Evolutionary conservation across 2,888 invertebrate genomes (phyloP).

Genomic region (Emmelina monodactyla): DNA sequence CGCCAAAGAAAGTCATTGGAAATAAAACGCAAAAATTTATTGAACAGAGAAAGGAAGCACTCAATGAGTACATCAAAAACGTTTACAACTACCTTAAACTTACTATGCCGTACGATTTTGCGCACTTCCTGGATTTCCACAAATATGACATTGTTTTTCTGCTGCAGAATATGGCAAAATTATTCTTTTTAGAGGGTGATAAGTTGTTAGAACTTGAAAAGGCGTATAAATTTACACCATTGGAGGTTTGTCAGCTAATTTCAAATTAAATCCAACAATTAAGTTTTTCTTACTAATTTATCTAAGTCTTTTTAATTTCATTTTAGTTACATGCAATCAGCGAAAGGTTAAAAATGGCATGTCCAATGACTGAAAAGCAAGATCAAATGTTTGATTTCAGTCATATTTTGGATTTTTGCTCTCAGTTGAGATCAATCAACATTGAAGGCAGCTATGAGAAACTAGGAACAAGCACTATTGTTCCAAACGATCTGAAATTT

Average conservation of each 20-base stretch:
- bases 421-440: slow-evolving; percentile 73
- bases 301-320: too few relatives aligned
- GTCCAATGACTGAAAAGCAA: slow-evolving; percentile 79
- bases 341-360: slow-evolving; percentile 84
- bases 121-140: slow-evolving; percentile 87
- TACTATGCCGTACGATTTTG: slow-evolving; percentile 81
- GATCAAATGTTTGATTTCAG: slow-evolving; percentile 89
- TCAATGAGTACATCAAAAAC: slow-evolving; percentile 83
- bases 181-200: slow-evolving; percentile 80
- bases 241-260: slow-evolving; percentile 74
- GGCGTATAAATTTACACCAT: slow-evolving; percentile 75
- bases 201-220: slow-evolving; percentile 68
- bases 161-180: slow-evolving; percentile 81
- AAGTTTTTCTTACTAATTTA: too few relatives aligned
- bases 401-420: slow-evolving; percentile 88
- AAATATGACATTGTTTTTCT: slow-evolving; percentile 90
- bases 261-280: too few relatives aligned
- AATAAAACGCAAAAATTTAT: slow-evolving; percentile 90
- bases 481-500: slow-evolving; percentile 79
- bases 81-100: slow-evolving; percentile 78
- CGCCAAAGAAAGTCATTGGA: slow-evolving; percentile 92
- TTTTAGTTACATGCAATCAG: slow-evolving; percentile 89
- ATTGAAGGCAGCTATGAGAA: slow-evolving; percentile 73
- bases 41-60: slow-evolving; percentile 78
- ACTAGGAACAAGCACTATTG: slow-evolving; percentile 84